Percentiles rank a stretch among this genome's conserved stretches.
Evolutionary conservation across 2,797 vertebrate species (phyloP).

Genomic region (Microtus agrestis): DNA sequence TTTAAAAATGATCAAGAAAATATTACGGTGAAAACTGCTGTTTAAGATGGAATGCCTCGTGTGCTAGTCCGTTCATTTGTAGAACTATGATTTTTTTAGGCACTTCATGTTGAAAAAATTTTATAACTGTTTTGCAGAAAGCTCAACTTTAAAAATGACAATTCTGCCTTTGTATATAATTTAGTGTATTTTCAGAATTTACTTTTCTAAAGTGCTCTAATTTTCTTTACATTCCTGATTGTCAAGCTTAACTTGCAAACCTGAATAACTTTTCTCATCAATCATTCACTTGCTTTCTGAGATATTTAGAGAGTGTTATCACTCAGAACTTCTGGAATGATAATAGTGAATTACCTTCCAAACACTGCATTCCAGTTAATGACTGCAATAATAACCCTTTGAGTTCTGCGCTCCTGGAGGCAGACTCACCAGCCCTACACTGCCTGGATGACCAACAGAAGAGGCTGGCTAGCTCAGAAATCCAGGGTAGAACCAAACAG

Average conservation of each 20-base stretch:
- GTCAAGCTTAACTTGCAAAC: neutral
- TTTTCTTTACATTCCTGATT: neutral
- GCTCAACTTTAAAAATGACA: neutral
- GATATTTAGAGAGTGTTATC: neutral
- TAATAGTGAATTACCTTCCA: neutral
- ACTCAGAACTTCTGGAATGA: neutral
- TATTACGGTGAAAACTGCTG: neutral
- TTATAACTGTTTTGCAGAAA: conserved; percentile 14
- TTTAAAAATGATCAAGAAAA: neutral
- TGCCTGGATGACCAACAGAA: no score
- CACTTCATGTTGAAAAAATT: neutral
- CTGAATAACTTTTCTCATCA: neutral
- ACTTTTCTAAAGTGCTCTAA: neutral
- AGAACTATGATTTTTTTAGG: neutral
- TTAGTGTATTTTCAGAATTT: neutral
- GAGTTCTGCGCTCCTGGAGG: no score
- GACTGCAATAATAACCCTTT: neutral
- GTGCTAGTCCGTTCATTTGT: neutral
- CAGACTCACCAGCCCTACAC: no score
- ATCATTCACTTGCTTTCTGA: neutral
- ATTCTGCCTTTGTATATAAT: neutral
- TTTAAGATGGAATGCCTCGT: neutral
- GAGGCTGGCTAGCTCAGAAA: no score
- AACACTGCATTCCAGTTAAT: neutral
- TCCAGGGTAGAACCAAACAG: no score